Percentiles rank a stretch among this genome's conserved stretches.
phyloP scores from a whole-genome alignment of 2,113 vertebrate species.

The Toxotes chatareus region DNA sequence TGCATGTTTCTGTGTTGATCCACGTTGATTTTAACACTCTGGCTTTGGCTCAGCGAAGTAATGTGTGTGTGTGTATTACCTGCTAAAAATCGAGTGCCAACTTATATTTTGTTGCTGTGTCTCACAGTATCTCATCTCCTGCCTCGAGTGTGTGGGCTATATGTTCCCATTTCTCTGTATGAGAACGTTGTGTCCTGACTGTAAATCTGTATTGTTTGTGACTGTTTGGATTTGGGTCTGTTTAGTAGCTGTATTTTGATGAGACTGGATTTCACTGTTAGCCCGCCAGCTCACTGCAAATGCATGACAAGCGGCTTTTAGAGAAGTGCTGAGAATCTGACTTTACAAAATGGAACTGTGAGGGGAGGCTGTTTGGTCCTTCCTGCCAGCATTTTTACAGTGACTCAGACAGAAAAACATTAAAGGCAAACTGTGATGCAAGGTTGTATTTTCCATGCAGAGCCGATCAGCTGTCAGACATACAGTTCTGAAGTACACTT shows the following conservation, averaged over 20 bases:
- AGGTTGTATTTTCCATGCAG: neutral
- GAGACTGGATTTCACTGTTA: slow-evolving; percentile 8
- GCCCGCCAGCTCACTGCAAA: neutral
- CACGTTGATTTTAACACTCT: no score
- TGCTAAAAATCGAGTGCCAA: no score
- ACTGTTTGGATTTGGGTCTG: no score
- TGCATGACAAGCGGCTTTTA: slow-evolving; percentile 28
- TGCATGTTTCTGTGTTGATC: no score
- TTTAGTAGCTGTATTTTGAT: slow-evolving; percentile 9
- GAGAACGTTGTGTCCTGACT: neutral
- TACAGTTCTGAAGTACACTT: no score
- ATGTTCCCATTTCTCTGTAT: neutral
- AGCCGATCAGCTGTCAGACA: neutral
- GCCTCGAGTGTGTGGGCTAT: no score
- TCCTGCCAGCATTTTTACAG: neutral
- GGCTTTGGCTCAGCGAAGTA: no score
- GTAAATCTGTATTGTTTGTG: neutral
- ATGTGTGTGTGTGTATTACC: no score
- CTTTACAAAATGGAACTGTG: neutral
- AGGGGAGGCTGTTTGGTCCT: neutral
- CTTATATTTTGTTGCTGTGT: no score
- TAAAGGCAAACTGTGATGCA: neutral
- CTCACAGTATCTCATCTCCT: neutral
- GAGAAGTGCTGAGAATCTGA: slow-evolving; percentile 5
- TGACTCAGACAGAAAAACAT: neutral